Evolutionary conservation across 2,113 vertebrate genomes (phyloP).

Genomic region (Protobothrops mucrosquamatus): DNA sequence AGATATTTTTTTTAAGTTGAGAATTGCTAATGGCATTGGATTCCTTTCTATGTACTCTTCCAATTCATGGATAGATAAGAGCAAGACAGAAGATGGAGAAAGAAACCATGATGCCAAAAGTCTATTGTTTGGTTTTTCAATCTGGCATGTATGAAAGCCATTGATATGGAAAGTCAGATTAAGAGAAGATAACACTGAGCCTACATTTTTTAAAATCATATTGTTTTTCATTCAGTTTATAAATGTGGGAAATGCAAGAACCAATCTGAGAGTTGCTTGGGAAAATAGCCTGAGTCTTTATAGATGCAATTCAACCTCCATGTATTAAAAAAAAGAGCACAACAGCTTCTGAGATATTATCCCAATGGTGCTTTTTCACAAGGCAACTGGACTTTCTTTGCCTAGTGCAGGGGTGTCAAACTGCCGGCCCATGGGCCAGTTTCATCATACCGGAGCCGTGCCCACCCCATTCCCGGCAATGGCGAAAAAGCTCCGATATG

Average conservation of each 20-base stretch:
- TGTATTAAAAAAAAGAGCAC: not conserved
- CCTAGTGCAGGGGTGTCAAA: too few relatives aligned
- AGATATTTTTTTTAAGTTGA: not conserved
- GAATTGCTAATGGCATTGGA: not conserved
- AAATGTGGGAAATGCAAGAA: not conserved
- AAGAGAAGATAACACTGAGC: not conserved
- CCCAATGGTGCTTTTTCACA: too few relatives aligned
- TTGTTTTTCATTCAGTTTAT: slow-evolving; percentile 3
- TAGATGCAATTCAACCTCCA: not conserved
- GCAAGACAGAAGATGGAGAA: not conserved
- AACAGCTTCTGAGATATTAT: slow-evolving; percentile 4
- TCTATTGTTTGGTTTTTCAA: not conserved
- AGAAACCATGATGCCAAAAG: not conserved
- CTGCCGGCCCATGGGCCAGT: too few relatives aligned
- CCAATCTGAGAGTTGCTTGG: not conserved
- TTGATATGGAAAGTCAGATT: not conserved
- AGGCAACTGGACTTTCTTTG: too few relatives aligned
- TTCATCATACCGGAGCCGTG: too few relatives aligned
- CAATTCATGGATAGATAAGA: not conserved
- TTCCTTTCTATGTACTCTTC: not conserved
- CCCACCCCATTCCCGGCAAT: too few relatives aligned
- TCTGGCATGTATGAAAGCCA: not conserved
- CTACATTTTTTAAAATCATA: not conserved
- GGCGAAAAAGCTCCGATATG: too few relatives aligned
- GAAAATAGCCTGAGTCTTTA: not conserved